Base-by-base conservation (phyloP, 2,888 invertebrate species). In the Drosophila nigricruria region DNA sequence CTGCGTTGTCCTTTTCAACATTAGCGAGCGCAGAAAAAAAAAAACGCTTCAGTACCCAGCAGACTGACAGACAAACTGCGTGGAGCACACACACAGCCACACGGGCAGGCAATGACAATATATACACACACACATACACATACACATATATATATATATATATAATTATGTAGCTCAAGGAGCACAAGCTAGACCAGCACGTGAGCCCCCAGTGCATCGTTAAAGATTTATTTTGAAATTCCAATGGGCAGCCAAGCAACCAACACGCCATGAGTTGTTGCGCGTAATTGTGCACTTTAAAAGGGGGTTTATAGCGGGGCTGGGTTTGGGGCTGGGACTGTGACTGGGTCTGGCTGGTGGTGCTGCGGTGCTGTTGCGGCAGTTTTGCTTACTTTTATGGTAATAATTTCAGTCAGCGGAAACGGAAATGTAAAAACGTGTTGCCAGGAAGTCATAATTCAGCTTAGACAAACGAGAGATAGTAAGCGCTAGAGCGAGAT, bases 381-480 rank as follows among this genome's bases (percentile, higher is more conserved):
- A 67, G 77, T 77, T 74, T 68, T 79, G 76, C 78, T 86, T 78
- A 88, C 88, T 74, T 82, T 88, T 82, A 78, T 84, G 87, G 80
- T 81, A 84, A 86, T 89, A 80, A 87, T 86, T 86, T 89, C 78
- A 80, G 85, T 74, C 73, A 83, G 57, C 86, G 88, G 86, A 89
- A 86, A 77, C 79, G 86, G 86, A 86, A 89, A 86, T 86, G 84
- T 86, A 89, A 89, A 86, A 86, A 89, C 79, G 89, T 87, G 86
- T 89, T 89, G 74, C 76, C 89, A 89, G 86, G 89, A 86, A 89
- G 82, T 87, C 85, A 89, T 86, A 81, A 87, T 84, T 86, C 78
- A 86, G 86, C 88, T 86, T 89, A 89, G 86, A 84, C 86, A 89
- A 87, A 86, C 88, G 81, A 75, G 49, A 86, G 74, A 77, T 71